Conservation (phyloP, 2,888 invertebrate species). For the Carpatolechia fugitivella region DNA sequence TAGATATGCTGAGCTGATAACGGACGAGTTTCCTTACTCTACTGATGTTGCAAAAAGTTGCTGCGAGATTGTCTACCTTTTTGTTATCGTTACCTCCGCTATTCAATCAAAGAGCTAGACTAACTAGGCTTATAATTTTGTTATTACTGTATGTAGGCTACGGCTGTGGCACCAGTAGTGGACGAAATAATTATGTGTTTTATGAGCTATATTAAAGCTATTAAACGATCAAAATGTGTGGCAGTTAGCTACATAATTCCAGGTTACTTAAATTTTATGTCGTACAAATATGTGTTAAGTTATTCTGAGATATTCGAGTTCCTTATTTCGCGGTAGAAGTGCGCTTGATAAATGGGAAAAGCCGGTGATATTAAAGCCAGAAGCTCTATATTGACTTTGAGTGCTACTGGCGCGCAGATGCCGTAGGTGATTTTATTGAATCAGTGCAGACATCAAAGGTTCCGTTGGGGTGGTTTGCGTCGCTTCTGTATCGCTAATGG, state of each 20-base stretch:
- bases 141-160: constrained; percentile 15
- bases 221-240: constrained; percentile 17
- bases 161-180: not conserved
- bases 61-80: constrained; percentile 1
- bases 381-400: constrained; percentile 3
- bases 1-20: constrained; percentile 16
- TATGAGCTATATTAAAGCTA: constrained; percentile 17
- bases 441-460: constrained; percentile 2
- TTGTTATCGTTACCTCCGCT: not conserved
- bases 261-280: constrained; percentile 14
- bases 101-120: not conserved
- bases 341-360: not conserved
- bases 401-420: not conserved
- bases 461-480: not conserved
- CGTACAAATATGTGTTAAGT: not conserved
- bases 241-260: constrained; percentile 16
- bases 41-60: not conserved
- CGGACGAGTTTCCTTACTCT: constrained; percentile 6
- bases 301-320: not conserved
- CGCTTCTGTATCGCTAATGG: not conserved
- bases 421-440: not conserved
- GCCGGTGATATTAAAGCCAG: constrained; percentile 2
- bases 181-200: constrained; percentile 19
- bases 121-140: constrained; percentile 12
- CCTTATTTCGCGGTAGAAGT: not conserved